Conservation (phyloP, 2,797 vertebrate genomes). For the Tachyglossus aculeatus region DNA sequence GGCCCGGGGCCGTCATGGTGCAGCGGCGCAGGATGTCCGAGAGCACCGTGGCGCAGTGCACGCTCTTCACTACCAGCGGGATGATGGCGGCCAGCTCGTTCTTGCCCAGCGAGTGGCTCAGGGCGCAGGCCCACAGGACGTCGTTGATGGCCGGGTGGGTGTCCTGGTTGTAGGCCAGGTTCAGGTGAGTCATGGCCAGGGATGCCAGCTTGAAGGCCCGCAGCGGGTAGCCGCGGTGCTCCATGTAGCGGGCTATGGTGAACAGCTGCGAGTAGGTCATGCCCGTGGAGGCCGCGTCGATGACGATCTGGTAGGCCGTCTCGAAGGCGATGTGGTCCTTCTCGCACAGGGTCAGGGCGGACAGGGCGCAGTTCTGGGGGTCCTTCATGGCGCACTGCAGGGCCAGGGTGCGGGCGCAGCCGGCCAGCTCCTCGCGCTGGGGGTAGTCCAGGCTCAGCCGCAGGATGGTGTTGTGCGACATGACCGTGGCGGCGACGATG, state of each 20-base stretch:
- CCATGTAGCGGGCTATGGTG: slow-evolving; percentile 90
- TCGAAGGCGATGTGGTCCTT: slow-evolving; percentile 96
- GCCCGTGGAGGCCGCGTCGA: slow-evolving; percentile 84
- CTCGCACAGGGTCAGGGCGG: slow-evolving; percentile 94
- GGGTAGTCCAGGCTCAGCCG: slow-evolving; percentile 95
- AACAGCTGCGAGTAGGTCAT: slow-evolving; percentile 90
- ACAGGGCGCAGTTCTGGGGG: slow-evolving; percentile 95
- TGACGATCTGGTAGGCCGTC: slow-evolving; percentile 89
- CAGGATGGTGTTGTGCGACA: slow-evolving; percentile 96
- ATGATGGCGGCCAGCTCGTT: slow-evolving; percentile 96
- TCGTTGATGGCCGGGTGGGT: slow-evolving; percentile 98
- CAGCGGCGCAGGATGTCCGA: slow-evolving; percentile 96
- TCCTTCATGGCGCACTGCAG: slow-evolving; percentile 99
- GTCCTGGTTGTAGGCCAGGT: slow-evolving; percentile 98
- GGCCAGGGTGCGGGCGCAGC: slow-evolving; percentile 92
- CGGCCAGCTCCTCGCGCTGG: slow-evolving; percentile 94
- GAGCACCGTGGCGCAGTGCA: slow-evolving; percentile 97
- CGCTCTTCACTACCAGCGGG: slow-evolving; percentile 96
- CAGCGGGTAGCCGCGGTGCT: slow-evolving; percentile 94
- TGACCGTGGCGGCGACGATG: slow-evolving; percentile 94
- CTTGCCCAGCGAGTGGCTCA: slow-evolving; percentile 97
- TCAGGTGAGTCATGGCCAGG: slow-evolving; percentile 96
- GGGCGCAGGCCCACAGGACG: slow-evolving; percentile 96
- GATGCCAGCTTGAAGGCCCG: slow-evolving; percentile 96
- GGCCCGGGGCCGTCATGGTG: slow-evolving; percentile 94